Base-by-base conservation (phyloP, 1,140 invertebrate species). In the Heterodera carotae region DNA sequence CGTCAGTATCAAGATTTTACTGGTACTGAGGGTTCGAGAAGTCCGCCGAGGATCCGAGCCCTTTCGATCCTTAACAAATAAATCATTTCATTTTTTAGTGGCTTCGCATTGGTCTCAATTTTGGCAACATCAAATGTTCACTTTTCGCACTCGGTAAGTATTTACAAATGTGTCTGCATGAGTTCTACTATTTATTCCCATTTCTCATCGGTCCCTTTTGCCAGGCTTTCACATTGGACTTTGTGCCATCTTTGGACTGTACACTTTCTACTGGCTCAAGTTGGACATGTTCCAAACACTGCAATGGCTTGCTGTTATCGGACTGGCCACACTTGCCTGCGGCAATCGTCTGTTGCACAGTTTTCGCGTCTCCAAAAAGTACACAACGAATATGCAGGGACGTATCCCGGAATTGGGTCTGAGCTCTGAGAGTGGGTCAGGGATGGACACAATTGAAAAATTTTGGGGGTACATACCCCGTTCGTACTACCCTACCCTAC, bases 31-130 rank as follows among this genome's bases (percentile, higher is more conserved):
- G 74, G n/a, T n/a, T 92, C 1, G 93, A 94, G 77, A 91, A 96
- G 59, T 91, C 90, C 86, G 91, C 91, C 69, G 94, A 95, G 69
- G 90, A 93, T 22, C 34, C 75, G 48, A 92, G 95, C 84, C 98
- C 98, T 96, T 98, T 98, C 89, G 91, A 92, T 69, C 96, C 95
- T n/a, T 89, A 96, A 83, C 92, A 93, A 80, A 96, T 94, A 89
- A 60, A 29, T 69, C 15, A 5, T 43, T 72, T 0, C 2, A 8
- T 56, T 53, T 90, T 89, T 31, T 86, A 92, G 91, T 98, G 96
- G 96, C 89, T 90, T 1, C 92, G 92, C 86, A 90, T 98, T 79
- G 93, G 94, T 74, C 91, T 95, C 27, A 98, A 98, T 88, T 90
- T 97, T 59, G 91, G 91, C 6, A 93, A 93, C 87, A 94, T 97